Evolutionary conservation across 2,113 vertebrate species (phyloP), one percentile per base, ranked within the genome.

Genomic region (Tupaia chinensis): DNA sequence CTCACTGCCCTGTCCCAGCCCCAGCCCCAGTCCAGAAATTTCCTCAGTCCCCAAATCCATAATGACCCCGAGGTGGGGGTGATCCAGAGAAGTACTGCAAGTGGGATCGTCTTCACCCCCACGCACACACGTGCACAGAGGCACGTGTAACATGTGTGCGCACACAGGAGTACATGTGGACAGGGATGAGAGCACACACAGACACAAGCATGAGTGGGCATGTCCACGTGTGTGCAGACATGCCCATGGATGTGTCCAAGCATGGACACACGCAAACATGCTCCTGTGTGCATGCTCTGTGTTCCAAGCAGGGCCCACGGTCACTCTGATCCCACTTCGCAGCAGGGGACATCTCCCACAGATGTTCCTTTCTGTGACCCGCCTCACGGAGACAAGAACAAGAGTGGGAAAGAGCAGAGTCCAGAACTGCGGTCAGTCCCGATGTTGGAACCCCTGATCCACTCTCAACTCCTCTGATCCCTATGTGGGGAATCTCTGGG

Each of bases 251-350:
- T 44, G 5, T 53, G 5, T 44, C 44, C 12, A 32, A 1, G 0
- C n/a, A 29, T 2, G 0, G 1, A 7, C 22, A 3, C 53, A 78
- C 53, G 10, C 1, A 0, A 10, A 12, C 32, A 13, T 19, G 20
- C 16, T 2, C 25, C 3, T 12, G 7, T 3, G 8, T 13, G 58
- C 80, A 69, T 0, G 0, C 8, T 82, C 29, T 15, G 0, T 16
- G 9, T 69, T 34, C 68, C 19, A 16, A 66, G 76, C 60, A 66
- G 68, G 58, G 32, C 70, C 32, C 29, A 4, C 23, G 14, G 29
- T 63, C 61, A 53, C 54, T 77, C 61, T 60, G 56, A 32, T 6
- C 44, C n/a, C 4, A 0, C 2, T 7, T 3, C 1, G 44, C 11
- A 1, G 32, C 19, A 15, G 15, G 63, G 16, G 22, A 11, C 11